phyloP scores from a whole-genome alignment of 1,140 invertebrate species.

The Bombus difficillimus region DNA sequence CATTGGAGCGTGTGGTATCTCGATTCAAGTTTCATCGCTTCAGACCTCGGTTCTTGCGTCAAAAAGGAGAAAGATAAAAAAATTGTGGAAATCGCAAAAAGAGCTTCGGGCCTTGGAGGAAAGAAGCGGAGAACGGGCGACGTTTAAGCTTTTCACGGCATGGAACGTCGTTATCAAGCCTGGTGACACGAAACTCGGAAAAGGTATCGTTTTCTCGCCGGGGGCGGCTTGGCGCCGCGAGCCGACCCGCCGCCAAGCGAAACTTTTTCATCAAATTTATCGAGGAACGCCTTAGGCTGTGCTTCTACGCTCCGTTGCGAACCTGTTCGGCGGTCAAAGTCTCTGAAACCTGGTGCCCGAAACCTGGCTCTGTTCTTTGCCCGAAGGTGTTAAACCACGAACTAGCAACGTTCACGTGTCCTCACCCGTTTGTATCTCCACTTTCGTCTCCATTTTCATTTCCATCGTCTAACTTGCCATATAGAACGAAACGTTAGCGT shows the following conservation, averaged over 20 bases:
- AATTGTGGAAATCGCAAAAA: neutral
- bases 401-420: no score
- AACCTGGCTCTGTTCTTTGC: neutral
- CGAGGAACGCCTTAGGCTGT: constrained; percentile 41
- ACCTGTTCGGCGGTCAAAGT: constrained; percentile 38
- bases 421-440: no score
- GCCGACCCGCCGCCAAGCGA: constrained; percentile 6
- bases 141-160: constrained; percentile 48
- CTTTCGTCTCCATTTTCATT: neutral
- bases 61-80: neutral
- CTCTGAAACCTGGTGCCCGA: constrained; percentile 17
- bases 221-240: neutral
- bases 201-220: constrained; percentile 44
- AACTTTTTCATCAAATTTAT: constrained; percentile 58
- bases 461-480: neutral
- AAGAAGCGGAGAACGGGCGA: neutral
- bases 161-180: constrained; percentile 47
- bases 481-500: neutral
- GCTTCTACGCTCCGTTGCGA: constrained; percentile 4
- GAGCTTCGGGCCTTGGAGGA: neutral
- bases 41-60: no score
- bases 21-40: neutral
- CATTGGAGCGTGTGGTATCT: neutral
- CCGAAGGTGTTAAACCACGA: constrained; percentile 26
- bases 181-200: constrained; percentile 31